Evolutionary conservation across 1,140 invertebrate genomes (phyloP), one percentile per base, ranked within the genome.

Genomic region (Danaus melanippus): DNA sequence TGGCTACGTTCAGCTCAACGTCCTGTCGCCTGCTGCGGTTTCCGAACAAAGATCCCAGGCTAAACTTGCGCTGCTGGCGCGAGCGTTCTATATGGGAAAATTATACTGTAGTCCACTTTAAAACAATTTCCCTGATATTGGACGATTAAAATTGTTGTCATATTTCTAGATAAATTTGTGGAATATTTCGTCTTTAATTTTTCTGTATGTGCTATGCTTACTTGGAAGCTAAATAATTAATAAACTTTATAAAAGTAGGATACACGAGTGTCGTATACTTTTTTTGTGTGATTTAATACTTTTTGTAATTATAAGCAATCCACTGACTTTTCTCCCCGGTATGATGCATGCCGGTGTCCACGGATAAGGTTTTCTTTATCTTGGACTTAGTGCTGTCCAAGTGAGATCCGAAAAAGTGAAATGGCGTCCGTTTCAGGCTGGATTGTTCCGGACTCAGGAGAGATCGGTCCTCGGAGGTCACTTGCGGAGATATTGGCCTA

Each of bases 341-440:
- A 50, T 84, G 86, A 71, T 88, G 86, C 75, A 88, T 88, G 10
- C 86, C 86, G 6, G 86, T 86, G 46, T 88, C 86, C n/a, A 88
- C 85, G 0, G 84, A 87, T 0, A 87, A 60, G 1, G 85, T 88
- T 59, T 88, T 88, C 63, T 87, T 88, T 21, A 87, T 88, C 64
- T 86, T 87, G 1, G 76, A 73, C 44, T 76, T 86, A 4, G 80
- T 82, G 56, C 57, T 78, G 55, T 87, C 83, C 0, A 86, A 69
- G 46, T 88, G 86, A 0, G 76, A 71, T 0, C 85, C 85, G 42
- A 88, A 87, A 47, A 88, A 81, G 50, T 87, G 85, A 53, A 87
- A 87, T 0, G 76, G 69, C 77, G 71, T 45, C 71, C 73, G 42
- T 62, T 74, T 2, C 69, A 82, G 64, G 42, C 75, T 79, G 1